Conservation (phyloP, 2,113 vertebrate species). For the Gymnorhina tibicen region DNA sequence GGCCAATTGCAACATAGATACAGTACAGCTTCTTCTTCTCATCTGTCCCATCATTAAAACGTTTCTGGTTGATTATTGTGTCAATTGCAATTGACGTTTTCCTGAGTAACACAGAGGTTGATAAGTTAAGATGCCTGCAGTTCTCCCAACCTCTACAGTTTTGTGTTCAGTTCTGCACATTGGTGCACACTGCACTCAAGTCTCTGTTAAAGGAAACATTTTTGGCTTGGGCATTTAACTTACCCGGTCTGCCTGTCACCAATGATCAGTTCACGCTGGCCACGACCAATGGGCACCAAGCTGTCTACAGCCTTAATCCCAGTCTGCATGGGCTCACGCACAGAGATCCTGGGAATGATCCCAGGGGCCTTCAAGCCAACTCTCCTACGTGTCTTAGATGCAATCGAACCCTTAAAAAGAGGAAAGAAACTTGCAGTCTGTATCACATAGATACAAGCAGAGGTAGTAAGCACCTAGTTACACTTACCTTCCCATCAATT, state of each 20-base stretch:
- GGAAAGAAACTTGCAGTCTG: neutral
- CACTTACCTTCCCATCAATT: slow-evolving; percentile 91
- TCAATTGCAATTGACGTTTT: slow-evolving; percentile 98
- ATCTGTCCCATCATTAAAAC: slow-evolving; percentile 93
- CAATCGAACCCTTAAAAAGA: slow-evolving; percentile 81
- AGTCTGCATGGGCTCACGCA: neutral
- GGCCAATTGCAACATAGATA: slow-evolving; percentile 96
- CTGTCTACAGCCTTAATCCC: neutral
- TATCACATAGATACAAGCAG: neutral
- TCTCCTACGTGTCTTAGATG: slow-evolving; percentile 71
- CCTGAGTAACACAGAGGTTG: slow-evolving; percentile 50
- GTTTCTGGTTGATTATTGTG: slow-evolving; percentile 97
- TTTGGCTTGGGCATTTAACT: neutral
- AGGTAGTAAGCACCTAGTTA: neutral
- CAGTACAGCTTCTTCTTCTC: slow-evolving; percentile 99
- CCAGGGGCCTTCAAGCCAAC: too few relatives aligned
- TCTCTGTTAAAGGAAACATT: neutral
- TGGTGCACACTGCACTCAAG: neutral
- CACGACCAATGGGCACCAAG: neutral
- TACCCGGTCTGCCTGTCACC: neutral
- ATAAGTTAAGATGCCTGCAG: neutral
- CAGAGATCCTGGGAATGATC: too few relatives aligned
- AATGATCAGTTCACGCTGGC: neutral
- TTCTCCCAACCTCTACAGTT: neutral
- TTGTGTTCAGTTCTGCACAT: slow-evolving; percentile 3